Evolutionary conservation across 2,888 invertebrate genomes (phyloP), one percentile per base, ranked within the genome.

Genomic region (Ashinkailepas kermadecensis): DNA sequence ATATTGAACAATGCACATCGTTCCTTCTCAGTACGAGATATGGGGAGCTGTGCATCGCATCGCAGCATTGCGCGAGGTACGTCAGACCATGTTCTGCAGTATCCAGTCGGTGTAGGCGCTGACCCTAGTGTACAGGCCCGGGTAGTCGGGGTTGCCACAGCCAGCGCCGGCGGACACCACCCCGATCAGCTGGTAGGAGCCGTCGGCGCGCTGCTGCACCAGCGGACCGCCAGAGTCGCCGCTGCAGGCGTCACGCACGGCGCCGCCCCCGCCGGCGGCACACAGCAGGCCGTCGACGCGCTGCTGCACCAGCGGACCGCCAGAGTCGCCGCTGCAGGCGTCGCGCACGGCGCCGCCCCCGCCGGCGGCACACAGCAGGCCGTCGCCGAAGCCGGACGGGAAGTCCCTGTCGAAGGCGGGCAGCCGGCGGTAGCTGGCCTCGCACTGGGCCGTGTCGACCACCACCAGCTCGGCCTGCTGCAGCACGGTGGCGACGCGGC

Each of bases 401-500:
- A 64, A 65, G 62, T 79, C 81, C 80, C 54, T 81, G 81, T 79
- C 82, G 82, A 82, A 83, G 82, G 80, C 81, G 82, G 82, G 80
- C 81, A 74, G 80, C 82, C 81, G 81, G 82, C 62, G 15, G 81
- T 82, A 39, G 82, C 81, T 57, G 70, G 81, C 81, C 81, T 82
- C 78, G 25, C 67, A 59, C 82, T 81, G 81, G 67, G 80, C 80
- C 83, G 84, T 82, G 82, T 85, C 81, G 85, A 85, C 74, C 83
- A 85, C 64, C 85, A 86, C 65, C 39, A 58, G 81, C 59, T 58
- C 86, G 90, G 90, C 89, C 83, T 88, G 89, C 78, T 89, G 90
- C 67, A 89, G 89, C 85, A 90, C 90, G 85, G 89, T 90, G 81
- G 86, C 86, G 64, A 84, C 85, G 56, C 85, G 85, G 78, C 85